phyloP scores from a whole-genome alignment of 2,888 invertebrate genomes.

The Hirudinaria manillensis region DNA sequence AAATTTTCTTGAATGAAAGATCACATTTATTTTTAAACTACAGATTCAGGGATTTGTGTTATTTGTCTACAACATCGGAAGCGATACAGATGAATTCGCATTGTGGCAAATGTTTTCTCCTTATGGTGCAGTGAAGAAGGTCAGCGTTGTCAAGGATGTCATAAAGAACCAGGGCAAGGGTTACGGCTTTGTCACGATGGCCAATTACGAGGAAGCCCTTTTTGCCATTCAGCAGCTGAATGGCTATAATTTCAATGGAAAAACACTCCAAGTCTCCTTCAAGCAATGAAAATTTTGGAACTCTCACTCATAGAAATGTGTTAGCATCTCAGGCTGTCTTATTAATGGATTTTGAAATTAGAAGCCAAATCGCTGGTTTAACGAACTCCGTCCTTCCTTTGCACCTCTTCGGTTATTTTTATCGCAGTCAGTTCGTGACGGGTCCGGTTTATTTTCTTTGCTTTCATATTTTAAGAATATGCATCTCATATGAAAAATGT shows the following conservation, averaged over 20 bases:
- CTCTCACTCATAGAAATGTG: background rate
- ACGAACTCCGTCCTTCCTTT: background rate
- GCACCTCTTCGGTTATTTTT: background rate
- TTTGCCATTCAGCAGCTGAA: slow-evolving; percentile 52
- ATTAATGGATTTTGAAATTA: too few species aligned
- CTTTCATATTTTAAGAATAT: background rate
- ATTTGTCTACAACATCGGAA: slow-evolving; percentile 55
- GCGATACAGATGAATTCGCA: slow-evolving; percentile 51
- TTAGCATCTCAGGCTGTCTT: slow-evolving; percentile 29
- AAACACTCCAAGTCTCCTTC: slow-evolving; percentile 53
- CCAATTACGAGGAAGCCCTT: slow-evolving; percentile 51
- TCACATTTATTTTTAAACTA: too few species aligned
- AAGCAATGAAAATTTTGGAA: slow-evolving; percentile 37
- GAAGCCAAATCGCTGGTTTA: too few species aligned
- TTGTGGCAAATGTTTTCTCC: slow-evolving; percentile 53
- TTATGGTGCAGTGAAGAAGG: slow-evolving; percentile 52
- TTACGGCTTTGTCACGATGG: slow-evolving; percentile 55
- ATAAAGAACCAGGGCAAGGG: slow-evolving; percentile 51
- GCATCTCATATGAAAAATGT: background rate
- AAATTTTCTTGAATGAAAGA: background rate
- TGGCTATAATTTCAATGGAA: slow-evolving; percentile 48
- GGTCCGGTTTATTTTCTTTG: background rate
- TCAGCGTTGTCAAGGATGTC: slow-evolving; percentile 51
- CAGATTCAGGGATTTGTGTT: slow-evolving; percentile 45
- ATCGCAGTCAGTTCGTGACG: background rate